These are phyloP conservation scores for Poeciliopsis paucimaculata DNA, from an alignment of 2,797 vertebrate species.

Conservation along the genomic window DNA sequence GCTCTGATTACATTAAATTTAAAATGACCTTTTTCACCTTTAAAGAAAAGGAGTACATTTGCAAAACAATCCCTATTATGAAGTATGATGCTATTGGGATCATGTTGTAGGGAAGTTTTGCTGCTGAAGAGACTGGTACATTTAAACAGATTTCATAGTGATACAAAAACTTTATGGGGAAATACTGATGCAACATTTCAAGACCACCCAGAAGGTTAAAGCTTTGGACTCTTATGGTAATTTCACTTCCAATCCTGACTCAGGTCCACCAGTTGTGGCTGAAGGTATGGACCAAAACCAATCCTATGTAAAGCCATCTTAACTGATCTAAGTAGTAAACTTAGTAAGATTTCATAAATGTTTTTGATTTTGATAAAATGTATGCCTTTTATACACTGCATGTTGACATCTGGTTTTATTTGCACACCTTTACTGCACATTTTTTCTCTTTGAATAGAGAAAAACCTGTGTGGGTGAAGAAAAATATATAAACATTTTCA, in stretches of 20 bases:
- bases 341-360: not conserved
- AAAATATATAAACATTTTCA: slow-evolving; percentile 46
- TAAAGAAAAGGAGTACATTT: not conserved
- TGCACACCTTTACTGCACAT: slow-evolving; percentile 13
- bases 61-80: not conserved
- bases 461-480: not conserved
- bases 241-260: not conserved
- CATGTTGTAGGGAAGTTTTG: not conserved
- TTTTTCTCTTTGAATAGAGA: slow-evolving; percentile 26
- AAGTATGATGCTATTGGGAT: not conserved
- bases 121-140: not conserved
- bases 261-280: not conserved
- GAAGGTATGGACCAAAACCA: not conserved
- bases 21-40: not conserved
- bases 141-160: not conserved
- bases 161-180: not conserved
- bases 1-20: not conserved
- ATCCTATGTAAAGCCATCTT: not conserved
- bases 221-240: not conserved
- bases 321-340: not conserved
- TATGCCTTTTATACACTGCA: not conserved
- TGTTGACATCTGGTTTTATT: not conserved
- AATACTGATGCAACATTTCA: not conserved
- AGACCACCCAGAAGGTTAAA: not conserved
- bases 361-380: not conserved